Evolutionary conservation across 2,113 vertebrate species (phyloP).

Genomic region (Takifugu bimaculatus): DNA sequence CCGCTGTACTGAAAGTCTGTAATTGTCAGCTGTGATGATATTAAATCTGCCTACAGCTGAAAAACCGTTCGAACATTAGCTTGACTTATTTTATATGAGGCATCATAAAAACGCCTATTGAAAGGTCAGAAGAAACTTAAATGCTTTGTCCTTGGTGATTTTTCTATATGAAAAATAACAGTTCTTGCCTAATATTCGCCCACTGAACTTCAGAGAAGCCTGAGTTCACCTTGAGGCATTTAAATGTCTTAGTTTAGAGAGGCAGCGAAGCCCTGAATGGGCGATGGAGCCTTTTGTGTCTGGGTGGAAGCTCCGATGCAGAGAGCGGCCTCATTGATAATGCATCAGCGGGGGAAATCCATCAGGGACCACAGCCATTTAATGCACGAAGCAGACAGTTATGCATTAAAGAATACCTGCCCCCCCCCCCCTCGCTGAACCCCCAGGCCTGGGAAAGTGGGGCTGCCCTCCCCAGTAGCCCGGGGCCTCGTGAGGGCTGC

Average conservation of each 20-base stretch:
- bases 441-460: conserved; percentile 33
- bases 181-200: background rate
- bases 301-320: conserved; percentile 42
- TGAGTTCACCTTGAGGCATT: conserved; percentile 36
- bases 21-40: no score
- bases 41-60: background rate
- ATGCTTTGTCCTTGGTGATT: conserved; percentile 1
- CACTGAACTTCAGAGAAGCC: conserved; percentile 5
- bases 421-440: conserved; percentile 28
- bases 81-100: no score
- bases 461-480: conserved; percentile 18
- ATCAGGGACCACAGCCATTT: conserved; percentile 64
- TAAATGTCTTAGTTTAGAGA: conserved; percentile 36
- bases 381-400: conserved; percentile 58
- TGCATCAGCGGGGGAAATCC: conserved; percentile 65
- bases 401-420: conserved; percentile 41
- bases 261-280: conserved; percentile 43
- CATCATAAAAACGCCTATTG: background rate
- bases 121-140: conserved; percentile 2
- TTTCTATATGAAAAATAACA: background rate
- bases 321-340: conserved; percentile 68
- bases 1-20: no score
- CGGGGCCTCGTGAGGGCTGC: conserved; percentile 9
- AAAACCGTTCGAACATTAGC: no score
- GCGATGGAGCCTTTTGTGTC: conserved; percentile 35